Percentiles rank a stretch among this genome's conserved stretches.
Evolutionary conservation across 2,888 invertebrate species (phyloP).

Genomic region (Mongoloraphidia duomilia): DNA sequence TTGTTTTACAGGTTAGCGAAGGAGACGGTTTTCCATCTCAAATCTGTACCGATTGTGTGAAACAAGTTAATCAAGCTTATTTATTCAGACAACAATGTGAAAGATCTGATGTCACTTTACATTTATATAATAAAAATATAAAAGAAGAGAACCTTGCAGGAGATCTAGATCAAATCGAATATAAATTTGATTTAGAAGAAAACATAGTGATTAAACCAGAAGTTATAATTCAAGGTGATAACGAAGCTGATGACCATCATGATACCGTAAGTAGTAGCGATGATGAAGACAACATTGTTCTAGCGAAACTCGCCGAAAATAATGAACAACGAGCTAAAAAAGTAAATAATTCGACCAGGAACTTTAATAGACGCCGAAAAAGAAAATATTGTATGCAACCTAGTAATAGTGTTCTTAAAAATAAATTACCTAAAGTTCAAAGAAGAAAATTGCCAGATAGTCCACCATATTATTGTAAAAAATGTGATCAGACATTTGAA

Average conservation of each 20-base stretch:
- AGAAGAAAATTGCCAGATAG: too few relatives aligned
- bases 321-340: background rate
- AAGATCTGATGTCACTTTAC: background rate
- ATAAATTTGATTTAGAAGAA: background rate
- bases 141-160: background rate
- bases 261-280: background rate
- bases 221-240: background rate
- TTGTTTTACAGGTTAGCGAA: background rate
- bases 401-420: too few relatives aligned
- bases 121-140: background rate
- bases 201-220: background rate
- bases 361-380: background rate
- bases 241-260: background rate
- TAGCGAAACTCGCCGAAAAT: background rate
- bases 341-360: background rate
- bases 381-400: background rate
- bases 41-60: background rate
- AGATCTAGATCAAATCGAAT: background rate
- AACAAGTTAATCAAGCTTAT: constrained; percentile 3
- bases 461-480: too few relatives aligned
- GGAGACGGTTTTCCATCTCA: background rate
- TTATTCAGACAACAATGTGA: background rate
- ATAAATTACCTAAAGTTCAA: too few relatives aligned
- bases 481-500: too few relatives aligned
- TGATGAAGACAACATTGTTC: background rate